Base-by-base conservation (phyloP, 2,888 invertebrate species). In the Helicoverpa assulta region DNA sequence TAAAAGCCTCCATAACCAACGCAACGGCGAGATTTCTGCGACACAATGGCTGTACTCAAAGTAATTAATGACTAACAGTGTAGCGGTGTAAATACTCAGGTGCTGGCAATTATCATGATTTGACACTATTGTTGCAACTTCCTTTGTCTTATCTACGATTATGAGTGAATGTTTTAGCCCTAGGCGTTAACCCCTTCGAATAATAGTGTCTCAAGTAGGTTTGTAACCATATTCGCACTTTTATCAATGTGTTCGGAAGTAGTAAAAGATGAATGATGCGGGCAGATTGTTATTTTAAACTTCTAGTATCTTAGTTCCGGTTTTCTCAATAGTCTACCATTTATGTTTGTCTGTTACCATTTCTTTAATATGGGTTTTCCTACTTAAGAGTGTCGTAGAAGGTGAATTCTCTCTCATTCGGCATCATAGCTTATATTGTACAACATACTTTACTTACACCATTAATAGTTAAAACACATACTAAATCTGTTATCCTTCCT, bases 61-160 rank as follows among this genome's bases (percentile, higher is more conserved):
- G 18, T 43, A 77, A 59, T 72, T 50, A 62, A 77, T 63, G n/a
- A 43, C 54, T 60, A 53, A 58, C 33, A 40, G 47, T 19, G 21
- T 12, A 55, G 47, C 58, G 10, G 26, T 61, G 61, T 64, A 52
- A 76, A 76, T 76, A 78, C 78, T 78, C 76, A 78, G 76, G 76
- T 76, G 76, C 14, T 54, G 16, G 6, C 73, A 76, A 65, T 76
- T 73, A 68, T 63, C 54, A 63, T 65, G 52, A 68, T 74, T 73
- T 69, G 69, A 66, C 74, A 66, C 55, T 62, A 66, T 78, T 64
- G 78, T 58, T 47, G 16, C 56, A 47, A 29, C 29, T 21, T 16
- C 51, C n/a, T 18, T 14, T 61, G 51, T 55, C n/a, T 37, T 62
- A 66, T 54, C 51, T 62, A 21, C n/a, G 54, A 59, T 63, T 58